These are phyloP conservation scores for Falco rusticolus DNA, from an alignment of 2,797 vertebrate species.

Conservation along the genomic window DNA sequence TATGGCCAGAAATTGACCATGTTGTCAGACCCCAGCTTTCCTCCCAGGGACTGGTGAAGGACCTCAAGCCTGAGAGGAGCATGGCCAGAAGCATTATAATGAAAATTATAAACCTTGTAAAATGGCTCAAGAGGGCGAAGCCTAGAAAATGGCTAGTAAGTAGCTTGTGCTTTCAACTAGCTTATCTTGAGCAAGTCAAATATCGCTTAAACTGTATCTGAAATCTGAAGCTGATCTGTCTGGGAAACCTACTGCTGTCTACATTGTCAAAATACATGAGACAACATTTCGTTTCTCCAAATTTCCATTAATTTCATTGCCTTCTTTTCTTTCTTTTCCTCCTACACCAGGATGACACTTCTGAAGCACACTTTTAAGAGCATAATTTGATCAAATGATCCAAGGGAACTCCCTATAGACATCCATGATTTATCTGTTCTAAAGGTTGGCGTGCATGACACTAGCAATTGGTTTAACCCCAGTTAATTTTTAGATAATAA, in stretches of 20 bases:
- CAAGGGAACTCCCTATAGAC: constrained; percentile 56
- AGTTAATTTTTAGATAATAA: constrained; percentile 44
- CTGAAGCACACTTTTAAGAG: constrained; percentile 65
- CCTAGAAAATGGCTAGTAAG: neutral
- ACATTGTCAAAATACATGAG: constrained; percentile 69
- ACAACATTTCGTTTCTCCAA: constrained; percentile 70
- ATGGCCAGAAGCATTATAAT: neutral
- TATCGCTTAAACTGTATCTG: neutral
- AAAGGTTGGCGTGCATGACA: constrained; percentile 30
- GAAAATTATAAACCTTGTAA: neutral
- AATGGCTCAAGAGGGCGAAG: neutral
- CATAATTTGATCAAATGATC: constrained; percentile 70
- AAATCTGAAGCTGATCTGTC: constrained; percentile 57
- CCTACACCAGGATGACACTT: constrained; percentile 70
- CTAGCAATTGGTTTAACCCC: constrained; percentile 13
- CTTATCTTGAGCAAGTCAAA: neutral
- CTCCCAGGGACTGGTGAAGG: neutral
- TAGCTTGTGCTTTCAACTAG: constrained; percentile 14
- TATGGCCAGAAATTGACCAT: neutral
- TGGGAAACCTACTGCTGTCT: constrained; percentile 72
- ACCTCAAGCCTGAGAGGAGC: neutral
- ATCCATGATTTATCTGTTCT: constrained; percentile 32
- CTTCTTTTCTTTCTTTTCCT: constrained; percentile 70
- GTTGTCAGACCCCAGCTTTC: neutral
- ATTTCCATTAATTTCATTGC: constrained; percentile 73